Conservation (phyloP, 2,113 vertebrate genomes). For the Beaufortia kweichowensis region DNA sequence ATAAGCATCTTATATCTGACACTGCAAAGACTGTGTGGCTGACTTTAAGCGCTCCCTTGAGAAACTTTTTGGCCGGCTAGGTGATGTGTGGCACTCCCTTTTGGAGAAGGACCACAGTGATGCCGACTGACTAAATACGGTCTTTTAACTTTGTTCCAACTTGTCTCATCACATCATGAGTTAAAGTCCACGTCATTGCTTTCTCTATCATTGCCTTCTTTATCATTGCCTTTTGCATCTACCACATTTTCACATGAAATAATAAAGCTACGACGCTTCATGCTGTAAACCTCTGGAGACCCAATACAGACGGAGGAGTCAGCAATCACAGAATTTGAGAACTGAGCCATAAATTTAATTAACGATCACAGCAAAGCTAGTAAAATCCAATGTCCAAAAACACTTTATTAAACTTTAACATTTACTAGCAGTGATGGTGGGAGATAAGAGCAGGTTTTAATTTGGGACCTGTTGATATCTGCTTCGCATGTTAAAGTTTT, state of each 20-base stretch:
- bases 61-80: slow-evolving; percentile 61
- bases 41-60: slow-evolving; percentile 61
- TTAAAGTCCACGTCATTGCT: slow-evolving; percentile 24
- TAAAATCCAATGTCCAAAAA: slow-evolving; percentile 39
- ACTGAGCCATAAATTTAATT: slow-evolving; percentile 36
- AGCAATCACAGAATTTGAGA: slow-evolving; percentile 32
- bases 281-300: slow-evolving; percentile 7
- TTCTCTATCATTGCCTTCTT: not conserved
- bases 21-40: slow-evolving; percentile 67
- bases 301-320: slow-evolving; percentile 5
- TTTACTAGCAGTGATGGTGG: slow-evolving; percentile 24
- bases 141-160: slow-evolving; percentile 23
- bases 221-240: not conserved
- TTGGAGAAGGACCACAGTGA: slow-evolving; percentile 52
- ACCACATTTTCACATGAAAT: not conserved
- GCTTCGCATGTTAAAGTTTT: slow-evolving; percentile 17
- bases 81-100: slow-evolving; percentile 48
- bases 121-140: slow-evolving; percentile 51
- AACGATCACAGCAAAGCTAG: slow-evolving; percentile 20
- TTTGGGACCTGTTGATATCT: slow-evolving; percentile 28
- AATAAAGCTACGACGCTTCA: not conserved
- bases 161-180: not conserved
- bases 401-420: slow-evolving; percentile 34
- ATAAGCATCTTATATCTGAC: slow-evolving; percentile 69
- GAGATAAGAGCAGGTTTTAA: slow-evolving; percentile 30